Base-by-base conservation (phyloP, 2,113 vertebrate species). In the Phyllostomus discolor region DNA sequence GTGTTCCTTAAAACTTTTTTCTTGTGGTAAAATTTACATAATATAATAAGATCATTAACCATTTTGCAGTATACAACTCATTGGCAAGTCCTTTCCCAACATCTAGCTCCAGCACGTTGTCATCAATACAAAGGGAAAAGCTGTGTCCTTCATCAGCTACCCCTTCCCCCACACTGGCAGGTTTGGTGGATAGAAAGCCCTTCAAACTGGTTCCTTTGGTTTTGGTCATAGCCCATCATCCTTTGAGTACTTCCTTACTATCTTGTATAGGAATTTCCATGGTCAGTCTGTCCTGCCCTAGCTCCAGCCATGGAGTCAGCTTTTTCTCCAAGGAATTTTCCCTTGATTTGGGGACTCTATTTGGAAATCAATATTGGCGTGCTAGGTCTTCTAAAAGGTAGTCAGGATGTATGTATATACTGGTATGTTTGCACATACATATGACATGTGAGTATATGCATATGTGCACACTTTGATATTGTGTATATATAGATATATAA, bases 261-360 rank as follows among this genome's bases (percentile, higher is more conserved):
- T 26, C 17, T 62, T 41, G 14, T 15, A 35, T 19, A 11, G 81
- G 33, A 26, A 72, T 31, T 73, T 41, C 2, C 15, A 20, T 26
- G n/a, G n/a, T 82, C 28, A 33, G 67, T 3, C 4, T 64, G 7
- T 50, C 3, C 10, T 85, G 1, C 46, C 35, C 24, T 66, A 70
- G 24, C 24, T 24, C 7, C 2, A 57, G 35, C 43, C 19, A 14
- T 92, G 28, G 43, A 59, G 43, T 70, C 19, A 67, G 31, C 10
- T 26, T 38, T 92, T 88, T 93, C 10, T 90, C 38, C 38, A 88
- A 54, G 52, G 48, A 94, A 4, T 66, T 19, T 75, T 88, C 11
- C n/a, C 75, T 94, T 90, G 66, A 31, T 11, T 91, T 93, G 38
- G 24, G 76, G 38, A 93, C 46, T 92, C 15, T 57, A 28, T 88